phyloP scores from a whole-genome alignment of 2,797 vertebrate genomes.

The Pseudochaenichthys georgianus region DNA sequence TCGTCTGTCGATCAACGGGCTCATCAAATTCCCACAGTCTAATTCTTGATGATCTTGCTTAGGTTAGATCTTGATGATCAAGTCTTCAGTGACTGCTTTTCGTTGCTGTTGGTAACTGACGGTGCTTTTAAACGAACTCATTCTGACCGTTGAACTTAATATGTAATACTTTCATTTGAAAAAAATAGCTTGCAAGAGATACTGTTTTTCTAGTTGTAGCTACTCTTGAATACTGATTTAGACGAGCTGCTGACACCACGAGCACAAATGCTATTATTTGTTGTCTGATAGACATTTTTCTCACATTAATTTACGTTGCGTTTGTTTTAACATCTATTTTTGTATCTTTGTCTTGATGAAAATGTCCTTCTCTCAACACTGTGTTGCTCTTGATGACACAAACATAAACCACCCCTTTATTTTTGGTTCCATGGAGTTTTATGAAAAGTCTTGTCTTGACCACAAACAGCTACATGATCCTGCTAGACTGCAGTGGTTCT shows the following conservation, averaged over 20 bases:
- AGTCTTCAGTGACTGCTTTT: constrained; percentile 1
- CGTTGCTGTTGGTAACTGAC: constrained; percentile 5
- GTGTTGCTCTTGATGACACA: not conserved
- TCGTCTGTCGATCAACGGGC: not conserved
- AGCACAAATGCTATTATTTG: not conserved
- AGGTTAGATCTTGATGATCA: no score
- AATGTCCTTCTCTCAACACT: not conserved
- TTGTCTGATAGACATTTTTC: not conserved
- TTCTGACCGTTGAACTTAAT: not conserved
- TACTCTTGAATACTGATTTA: not conserved
- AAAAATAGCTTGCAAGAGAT: not conserved
- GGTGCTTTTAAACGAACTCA: not conserved
- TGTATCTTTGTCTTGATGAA: not conserved
- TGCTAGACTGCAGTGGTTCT: not conserved
- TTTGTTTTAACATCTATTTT: constrained; percentile 1
- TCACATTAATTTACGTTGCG: not conserved
- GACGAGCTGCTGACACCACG: not conserved
- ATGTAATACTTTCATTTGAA: not conserved
- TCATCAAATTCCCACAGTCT: constrained; percentile 11
- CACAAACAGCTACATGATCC: not conserved
- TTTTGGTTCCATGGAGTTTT: not conserved
- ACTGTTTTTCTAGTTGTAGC: not conserved
- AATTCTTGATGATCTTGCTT: no score
- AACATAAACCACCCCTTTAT: not conserved
- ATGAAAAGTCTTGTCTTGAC: not conserved